Percentiles rank a stretch among this genome's conserved stretches.
These are phyloP conservation scores for Agrenia bidenticulata DNA, from an alignment of 2,888 invertebrate genomes.

Conservation along the genomic window DNA sequence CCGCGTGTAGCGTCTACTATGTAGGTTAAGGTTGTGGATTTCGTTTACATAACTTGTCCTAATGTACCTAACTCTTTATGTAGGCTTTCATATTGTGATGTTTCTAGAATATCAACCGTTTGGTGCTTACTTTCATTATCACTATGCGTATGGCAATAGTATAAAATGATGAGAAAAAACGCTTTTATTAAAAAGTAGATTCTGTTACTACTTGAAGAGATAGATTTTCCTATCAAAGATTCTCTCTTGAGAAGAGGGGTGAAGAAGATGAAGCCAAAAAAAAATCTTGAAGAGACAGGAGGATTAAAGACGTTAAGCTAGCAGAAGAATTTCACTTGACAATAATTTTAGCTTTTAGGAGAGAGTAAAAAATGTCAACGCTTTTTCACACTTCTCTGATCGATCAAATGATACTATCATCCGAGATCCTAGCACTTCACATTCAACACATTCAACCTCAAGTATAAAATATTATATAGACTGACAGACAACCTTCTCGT, in stretches of 20 bases:
- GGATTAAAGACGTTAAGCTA: constrained; percentile 47
- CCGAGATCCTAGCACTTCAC: background rate
- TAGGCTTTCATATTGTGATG: too few species aligned
- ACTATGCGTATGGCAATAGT: background rate
- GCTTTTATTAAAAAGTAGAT: background rate
- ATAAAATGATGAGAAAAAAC: background rate
- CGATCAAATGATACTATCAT: constrained; percentile 36
- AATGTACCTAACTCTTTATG: too few species aligned
- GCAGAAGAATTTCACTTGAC: constrained; percentile 50
- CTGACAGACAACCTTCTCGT: background rate
- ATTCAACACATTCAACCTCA: background rate
- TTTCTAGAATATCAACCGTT: background rate
- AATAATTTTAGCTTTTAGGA: constrained; percentile 28
- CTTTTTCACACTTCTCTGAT: constrained; percentile 24
- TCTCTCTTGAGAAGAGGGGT: background rate
- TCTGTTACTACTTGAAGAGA: background rate
- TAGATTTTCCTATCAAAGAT: background rate
- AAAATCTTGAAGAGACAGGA: constrained; percentile 9
- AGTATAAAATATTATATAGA: background rate
- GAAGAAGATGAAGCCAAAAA: background rate
- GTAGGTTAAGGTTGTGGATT: constrained; percentile 2
- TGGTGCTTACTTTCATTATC: background rate
- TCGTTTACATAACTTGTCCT: too few species aligned
- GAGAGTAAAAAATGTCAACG: constrained; percentile 43
- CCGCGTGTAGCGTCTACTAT: background rate